Conservation (phyloP, 2,113 vertebrate genomes). For the Dasyurus viverrinus region DNA sequence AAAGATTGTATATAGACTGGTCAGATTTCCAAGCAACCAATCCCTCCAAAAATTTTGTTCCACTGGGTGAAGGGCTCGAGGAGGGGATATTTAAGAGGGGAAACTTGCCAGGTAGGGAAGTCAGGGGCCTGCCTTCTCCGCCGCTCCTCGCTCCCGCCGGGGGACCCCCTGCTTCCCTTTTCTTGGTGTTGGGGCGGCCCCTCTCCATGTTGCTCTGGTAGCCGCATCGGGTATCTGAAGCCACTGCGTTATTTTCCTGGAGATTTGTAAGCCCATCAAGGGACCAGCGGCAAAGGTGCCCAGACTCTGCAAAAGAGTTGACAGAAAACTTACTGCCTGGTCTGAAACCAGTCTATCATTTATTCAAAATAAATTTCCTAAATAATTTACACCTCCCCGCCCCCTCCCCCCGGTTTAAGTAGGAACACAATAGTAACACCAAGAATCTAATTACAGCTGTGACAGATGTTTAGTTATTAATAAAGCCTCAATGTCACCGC, state of each 20-base stretch:
- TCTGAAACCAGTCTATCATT: constrained; percentile 43
- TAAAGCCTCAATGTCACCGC: constrained; percentile 60
- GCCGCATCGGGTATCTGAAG: constrained; percentile 81
- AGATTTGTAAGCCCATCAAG: constrained; percentile 77
- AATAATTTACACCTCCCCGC: constrained; percentile 79
- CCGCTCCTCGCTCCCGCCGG: constrained; percentile 77
- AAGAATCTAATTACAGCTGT: constrained; percentile 74
- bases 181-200: constrained; percentile 80
- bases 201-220: constrained; percentile 82
- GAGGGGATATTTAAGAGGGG: constrained; percentile 77
- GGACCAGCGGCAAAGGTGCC: constrained; percentile 70
- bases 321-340: constrained; percentile 75
- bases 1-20: constrained; percentile 9
- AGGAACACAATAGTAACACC: constrained; percentile 51
- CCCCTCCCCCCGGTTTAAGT: constrained; percentile 34
- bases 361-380: constrained; percentile 68
- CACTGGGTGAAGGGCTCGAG: constrained; percentile 37
- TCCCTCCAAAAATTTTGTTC: neutral
- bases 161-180: constrained; percentile 73
- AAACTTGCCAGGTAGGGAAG: constrained; percentile 85
- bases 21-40: constrained; percentile 34
- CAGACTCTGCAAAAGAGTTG: constrained; percentile 77
- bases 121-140: constrained; percentile 76
- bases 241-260: constrained; percentile 58
- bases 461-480: constrained; percentile 79